Evolutionary conservation across 2,797 vertebrate species (phyloP), one percentile per base, ranked within the genome.

Genomic region (Hafferia zeledoni): DNA sequence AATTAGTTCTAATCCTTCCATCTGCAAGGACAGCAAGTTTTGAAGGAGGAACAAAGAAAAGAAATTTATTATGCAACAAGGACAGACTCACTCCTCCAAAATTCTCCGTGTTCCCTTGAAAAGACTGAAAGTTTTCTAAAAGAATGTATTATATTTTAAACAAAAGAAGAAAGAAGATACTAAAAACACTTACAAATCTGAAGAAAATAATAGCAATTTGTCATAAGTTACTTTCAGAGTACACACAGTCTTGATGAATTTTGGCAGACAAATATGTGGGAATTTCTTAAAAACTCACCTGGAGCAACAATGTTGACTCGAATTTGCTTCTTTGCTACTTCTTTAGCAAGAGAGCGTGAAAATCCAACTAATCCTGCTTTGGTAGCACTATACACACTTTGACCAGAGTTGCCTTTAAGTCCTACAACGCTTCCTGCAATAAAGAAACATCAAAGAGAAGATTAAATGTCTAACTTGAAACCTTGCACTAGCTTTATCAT

Each of bases 331-430:
- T 97, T 98, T 15, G 97, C 98, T 9, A 99, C 98, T 97, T 99
- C 99, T 98, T 99, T 99, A 80, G 99, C 99, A 87, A 99, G 97
- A 37, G 99, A 99, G 41, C 98, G 98, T 23, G 99, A 99, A 98
- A 99, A 99, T 67, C 99, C 99, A 80, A 99, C 97, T 19, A 99
- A 96, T 64, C 99, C 99, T 35, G 98, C 98, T 97, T 99, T 99
- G 93, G 97, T 98, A 97, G 99, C 98, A 37, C 99, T 98, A 97
- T 99, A 99, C 5, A 98, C 98, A 53, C 98, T 98, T 97, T 99
- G 99, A 22, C 99, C 99, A 7, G 98, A 89, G 56, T 99, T 99
- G 65, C 99, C 99, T 94, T 98, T 99, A 84, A 98, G 94, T 56
- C 99, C 99, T 93, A 98, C 97, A 84, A 99, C 87, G 41, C 99